phyloP scores from a whole-genome alignment of 2,797 vertebrate genomes.

The Pipistrellus pipistrellus region DNA sequence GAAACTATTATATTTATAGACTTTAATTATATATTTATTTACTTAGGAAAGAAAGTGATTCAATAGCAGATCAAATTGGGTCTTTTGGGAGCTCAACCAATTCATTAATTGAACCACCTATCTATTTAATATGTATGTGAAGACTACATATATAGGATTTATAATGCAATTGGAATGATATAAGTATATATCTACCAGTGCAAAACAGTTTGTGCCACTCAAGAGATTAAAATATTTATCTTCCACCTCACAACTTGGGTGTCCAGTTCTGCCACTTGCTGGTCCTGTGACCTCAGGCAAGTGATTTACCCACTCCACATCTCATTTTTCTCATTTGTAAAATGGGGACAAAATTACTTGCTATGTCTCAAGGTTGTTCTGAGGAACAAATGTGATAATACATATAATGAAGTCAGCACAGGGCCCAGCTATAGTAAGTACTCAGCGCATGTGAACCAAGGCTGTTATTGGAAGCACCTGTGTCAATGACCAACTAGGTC shows the following conservation, averaged over 20 bases:
- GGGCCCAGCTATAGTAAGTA: not conserved
- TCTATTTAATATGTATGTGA: rapidly evolving
- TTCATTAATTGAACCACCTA: not conserved
- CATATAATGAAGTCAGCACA: rapidly evolving
- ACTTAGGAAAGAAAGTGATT: not conserved
- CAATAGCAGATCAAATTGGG: too few relatives aligned
- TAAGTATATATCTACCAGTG: too few relatives aligned
- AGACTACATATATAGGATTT: not conserved
- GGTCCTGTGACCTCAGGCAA: not conserved
- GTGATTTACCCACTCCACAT: rapidly evolving
- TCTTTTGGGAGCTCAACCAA: not conserved
- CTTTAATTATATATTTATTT: not conserved
- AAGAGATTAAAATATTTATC: too few relatives aligned
- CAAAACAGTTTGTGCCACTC: too few relatives aligned
- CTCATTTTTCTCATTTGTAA: not conserved
- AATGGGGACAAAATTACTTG: not conserved
- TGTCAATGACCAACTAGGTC: not conserved
- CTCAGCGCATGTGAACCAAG: rapidly evolving
- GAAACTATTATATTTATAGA: not conserved
- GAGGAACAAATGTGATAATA: not conserved
- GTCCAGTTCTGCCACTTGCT: not conserved
- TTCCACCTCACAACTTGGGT: rapidly evolving
- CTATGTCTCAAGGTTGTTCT: not conserved
- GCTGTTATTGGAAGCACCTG: not conserved
- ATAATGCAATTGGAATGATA: too few relatives aligned